phyloP scores from a whole-genome alignment of 92 coral and sea anemone genomes.

The Nematostella vectensis region DNA sequence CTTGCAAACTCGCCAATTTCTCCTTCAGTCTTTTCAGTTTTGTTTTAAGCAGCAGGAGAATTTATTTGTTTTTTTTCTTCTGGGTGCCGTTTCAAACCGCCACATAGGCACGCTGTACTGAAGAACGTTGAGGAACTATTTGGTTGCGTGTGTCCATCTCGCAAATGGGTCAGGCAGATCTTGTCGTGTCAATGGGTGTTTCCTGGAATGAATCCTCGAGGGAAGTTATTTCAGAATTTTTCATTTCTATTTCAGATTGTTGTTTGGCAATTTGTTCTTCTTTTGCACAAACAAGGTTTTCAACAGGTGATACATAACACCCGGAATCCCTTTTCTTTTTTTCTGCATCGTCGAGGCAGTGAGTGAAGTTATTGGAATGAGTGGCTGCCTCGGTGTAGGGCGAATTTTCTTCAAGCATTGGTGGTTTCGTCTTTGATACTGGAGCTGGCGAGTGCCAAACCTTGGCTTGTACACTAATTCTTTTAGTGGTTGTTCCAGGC shows the following conservation, averaged over 20 bases:
- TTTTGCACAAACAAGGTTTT: conserved; percentile 19
- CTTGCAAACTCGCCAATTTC: conserved; percentile 15
- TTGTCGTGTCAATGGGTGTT: conserved; percentile 22
- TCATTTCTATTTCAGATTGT: conserved; percentile 11
- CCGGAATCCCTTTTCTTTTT: not conserved
- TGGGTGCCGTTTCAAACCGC: conserved; percentile 35
- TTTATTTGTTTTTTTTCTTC: conserved; percentile 36
- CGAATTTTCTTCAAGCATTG: not conserved
- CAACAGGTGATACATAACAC: conserved; percentile 15
- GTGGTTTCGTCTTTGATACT: not conserved
- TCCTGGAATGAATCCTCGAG: not conserved
- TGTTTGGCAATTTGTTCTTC: conserved; percentile 24
- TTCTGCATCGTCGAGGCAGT: no score
- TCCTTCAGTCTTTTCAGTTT: conserved; percentile 20
- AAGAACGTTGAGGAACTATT: conserved; percentile 22
- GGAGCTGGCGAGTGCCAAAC: not conserved
- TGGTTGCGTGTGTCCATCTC: conserved; percentile 26
- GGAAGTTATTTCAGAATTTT: not conserved
- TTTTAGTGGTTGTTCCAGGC: not conserved
- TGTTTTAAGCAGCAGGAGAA: conserved; percentile 17
- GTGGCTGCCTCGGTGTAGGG: not conserved
- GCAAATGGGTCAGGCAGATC: conserved; percentile 39
- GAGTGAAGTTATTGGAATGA: not conserved
- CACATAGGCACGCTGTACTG: conserved; percentile 29
- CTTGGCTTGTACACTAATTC: not conserved